These are phyloP conservation scores for Dioctria linearis DNA, from an alignment of 2,888 invertebrate species.

Conservation along the genomic window DNA sequence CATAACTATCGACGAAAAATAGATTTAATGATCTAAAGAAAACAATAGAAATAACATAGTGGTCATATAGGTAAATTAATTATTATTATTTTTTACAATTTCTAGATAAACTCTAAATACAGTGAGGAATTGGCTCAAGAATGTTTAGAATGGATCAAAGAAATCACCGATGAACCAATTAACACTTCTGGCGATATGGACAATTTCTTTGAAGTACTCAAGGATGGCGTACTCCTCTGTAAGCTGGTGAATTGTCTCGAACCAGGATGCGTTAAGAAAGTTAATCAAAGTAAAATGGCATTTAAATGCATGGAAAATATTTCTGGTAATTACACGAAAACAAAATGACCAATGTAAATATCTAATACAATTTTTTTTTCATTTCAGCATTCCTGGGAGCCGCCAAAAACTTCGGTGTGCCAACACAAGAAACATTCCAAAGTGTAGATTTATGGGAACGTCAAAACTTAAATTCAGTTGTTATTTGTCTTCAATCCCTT, in stretches of 20 bases:
- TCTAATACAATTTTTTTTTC: conserved; percentile 33
- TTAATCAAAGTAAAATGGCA: conserved; percentile 91
- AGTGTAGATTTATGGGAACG: conserved; percentile 98
- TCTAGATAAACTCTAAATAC: conserved; percentile 96
- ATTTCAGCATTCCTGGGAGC: conserved; percentile 83
- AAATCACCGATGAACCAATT: conserved; percentile 87
- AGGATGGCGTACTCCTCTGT: conserved; percentile 93
- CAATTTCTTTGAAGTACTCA: conserved; percentile 92
- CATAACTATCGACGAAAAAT: too few relatives aligned
- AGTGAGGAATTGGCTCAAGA: conserved; percentile 94
- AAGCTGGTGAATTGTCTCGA: conserved; percentile 89
- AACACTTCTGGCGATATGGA: conserved; percentile 93
- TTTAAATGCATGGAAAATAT: conserved; percentile 99
- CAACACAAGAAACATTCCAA: conserved; percentile 95
- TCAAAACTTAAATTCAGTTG: conserved; percentile 96
- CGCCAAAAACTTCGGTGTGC: conserved; percentile 89
- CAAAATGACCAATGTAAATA: neutral
- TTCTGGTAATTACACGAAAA: conserved; percentile 71
- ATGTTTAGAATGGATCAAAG: conserved; percentile 92
- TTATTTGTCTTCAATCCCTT: conserved; percentile 94
- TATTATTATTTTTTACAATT: too few relatives aligned
- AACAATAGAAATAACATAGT: too few relatives aligned
- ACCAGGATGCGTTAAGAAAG: conserved; percentile 90
- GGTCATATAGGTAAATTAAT: too few relatives aligned
- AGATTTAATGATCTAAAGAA: too few relatives aligned